These are phyloP conservation scores for Limenitis camilla DNA, from an alignment of 2,888 invertebrate species.

Conservation along the genomic window DNA sequence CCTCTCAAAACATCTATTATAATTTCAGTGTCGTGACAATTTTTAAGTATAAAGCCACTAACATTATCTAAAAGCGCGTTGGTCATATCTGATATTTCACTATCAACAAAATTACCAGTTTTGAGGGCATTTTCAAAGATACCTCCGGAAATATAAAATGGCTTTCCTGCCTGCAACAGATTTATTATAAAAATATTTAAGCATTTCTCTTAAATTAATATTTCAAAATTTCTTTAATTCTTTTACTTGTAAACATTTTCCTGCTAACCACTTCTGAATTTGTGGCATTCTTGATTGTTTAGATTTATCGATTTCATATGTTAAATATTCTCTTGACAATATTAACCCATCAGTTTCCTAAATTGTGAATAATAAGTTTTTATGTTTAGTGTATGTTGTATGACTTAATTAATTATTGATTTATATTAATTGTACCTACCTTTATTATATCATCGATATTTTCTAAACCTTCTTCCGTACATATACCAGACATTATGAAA, in stretches of 20 bases:
- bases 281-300: slow-evolving; percentile 33
- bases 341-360: slow-evolving; percentile 53
- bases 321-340: slow-evolving; percentile 46
- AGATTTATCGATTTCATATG: slow-evolving; percentile 40
- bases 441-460: slow-evolving; percentile 44
- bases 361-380: too few relatives aligned
- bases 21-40: slow-evolving; percentile 30
- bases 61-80: slow-evolving; percentile 51
- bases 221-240: not conserved
- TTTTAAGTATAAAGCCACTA: slow-evolving; percentile 45
- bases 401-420: not conserved
- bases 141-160: slow-evolving; percentile 48
- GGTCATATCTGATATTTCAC: slow-evolving; percentile 44
- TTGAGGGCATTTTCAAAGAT: slow-evolving; percentile 35
- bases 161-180: slow-evolving; percentile 47
- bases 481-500: slow-evolving; percentile 39
- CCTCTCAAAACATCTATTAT: slow-evolving; percentile 33
- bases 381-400: too few relatives aligned
- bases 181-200: not conserved
- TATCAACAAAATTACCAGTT: slow-evolving; percentile 28
- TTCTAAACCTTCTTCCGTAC: slow-evolving; percentile 44
- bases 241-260: slow-evolving; percentile 51
- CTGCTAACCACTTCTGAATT: slow-evolving; percentile 51
- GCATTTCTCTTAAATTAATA: not conserved
- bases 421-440: slow-evolving; percentile 24